These are phyloP conservation scores for Drosophila navojoa DNA, from an alignment of 1,140 invertebrate genomes.

Conservation along the genomic window DNA sequence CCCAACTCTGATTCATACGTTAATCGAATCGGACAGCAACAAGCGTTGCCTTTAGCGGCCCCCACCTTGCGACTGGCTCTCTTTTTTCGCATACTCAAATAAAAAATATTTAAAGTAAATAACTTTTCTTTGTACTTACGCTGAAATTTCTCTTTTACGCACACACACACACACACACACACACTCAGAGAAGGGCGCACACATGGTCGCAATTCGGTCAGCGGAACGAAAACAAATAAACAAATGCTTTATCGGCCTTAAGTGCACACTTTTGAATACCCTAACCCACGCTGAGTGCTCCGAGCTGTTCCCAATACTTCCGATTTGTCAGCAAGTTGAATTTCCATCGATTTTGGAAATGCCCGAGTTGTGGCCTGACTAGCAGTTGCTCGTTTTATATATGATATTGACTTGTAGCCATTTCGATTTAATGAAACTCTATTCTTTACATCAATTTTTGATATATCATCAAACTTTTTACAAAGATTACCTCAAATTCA, in stretches of 20 bases:
- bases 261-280: background rate
- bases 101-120: background rate
- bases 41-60: constrained; percentile 16
- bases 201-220: background rate
- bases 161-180: constrained; percentile 8
- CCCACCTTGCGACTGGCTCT: background rate
- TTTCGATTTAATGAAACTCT: too few species aligned
- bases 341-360: too few species aligned
- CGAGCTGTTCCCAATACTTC: too few species aligned
- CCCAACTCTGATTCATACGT: constrained; percentile 22
- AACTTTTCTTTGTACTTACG: background rate
- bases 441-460: too few species aligned
- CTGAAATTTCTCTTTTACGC: constrained; percentile 17
- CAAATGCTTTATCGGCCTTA: background rate
- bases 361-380: too few species aligned
- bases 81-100: constrained; percentile 3
- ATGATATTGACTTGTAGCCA: too few species aligned
- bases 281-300: background rate
- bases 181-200: background rate
- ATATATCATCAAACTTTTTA: too few species aligned
- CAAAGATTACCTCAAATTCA: too few species aligned
- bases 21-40: background rate
- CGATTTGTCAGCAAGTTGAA: too few species aligned
- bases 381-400: too few species aligned
- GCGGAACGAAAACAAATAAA: constrained; percentile 15